These are phyloP conservation scores for Uropsilus gracilis DNA, from an alignment of 2,113 vertebrate species.

Conservation along the genomic window DNA sequence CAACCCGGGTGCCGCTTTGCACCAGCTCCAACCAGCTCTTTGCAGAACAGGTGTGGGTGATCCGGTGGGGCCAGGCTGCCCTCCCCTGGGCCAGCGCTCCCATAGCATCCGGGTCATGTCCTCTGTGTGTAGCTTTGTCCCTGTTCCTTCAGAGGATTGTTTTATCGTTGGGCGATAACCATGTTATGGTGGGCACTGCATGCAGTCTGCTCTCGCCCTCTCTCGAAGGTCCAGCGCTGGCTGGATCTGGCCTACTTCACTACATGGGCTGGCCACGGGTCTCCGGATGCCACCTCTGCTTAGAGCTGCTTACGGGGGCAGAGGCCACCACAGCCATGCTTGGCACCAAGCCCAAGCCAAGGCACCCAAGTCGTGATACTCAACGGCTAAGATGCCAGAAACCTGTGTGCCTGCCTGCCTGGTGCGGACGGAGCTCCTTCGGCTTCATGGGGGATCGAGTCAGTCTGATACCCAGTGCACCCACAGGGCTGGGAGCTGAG, in stretches of 20 bases:
- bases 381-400: neutral
- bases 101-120: neutral
- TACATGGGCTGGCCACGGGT: neutral
- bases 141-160: constrained; percentile 1
- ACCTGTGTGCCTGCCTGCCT: no score
- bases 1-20: neutral
- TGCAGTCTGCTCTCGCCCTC: constrained; percentile 40
- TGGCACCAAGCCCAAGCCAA: no score
- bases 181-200: constrained; percentile 46
- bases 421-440: no score
- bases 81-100: neutral
- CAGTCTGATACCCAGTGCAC: neutral
- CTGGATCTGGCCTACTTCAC: neutral
- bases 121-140: neutral
- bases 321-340: neutral
- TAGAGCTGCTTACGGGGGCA: neutral
- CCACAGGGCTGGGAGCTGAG: rapidly evolving
- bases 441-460: neutral
- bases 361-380: neutral
- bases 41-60: constrained; percentile 26
- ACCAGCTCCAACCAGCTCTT: constrained; percentile 32
- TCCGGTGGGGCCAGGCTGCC: neutral
- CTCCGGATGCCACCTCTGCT: neutral
- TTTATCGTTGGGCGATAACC: constrained; percentile 38
- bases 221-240: neutral